A percentile compares a stretch with the other conserved stretches of the same genome.
phyloP scores from a whole-genome alignment of 2,888 invertebrate genomes.

The Cancer borealis region DNA sequence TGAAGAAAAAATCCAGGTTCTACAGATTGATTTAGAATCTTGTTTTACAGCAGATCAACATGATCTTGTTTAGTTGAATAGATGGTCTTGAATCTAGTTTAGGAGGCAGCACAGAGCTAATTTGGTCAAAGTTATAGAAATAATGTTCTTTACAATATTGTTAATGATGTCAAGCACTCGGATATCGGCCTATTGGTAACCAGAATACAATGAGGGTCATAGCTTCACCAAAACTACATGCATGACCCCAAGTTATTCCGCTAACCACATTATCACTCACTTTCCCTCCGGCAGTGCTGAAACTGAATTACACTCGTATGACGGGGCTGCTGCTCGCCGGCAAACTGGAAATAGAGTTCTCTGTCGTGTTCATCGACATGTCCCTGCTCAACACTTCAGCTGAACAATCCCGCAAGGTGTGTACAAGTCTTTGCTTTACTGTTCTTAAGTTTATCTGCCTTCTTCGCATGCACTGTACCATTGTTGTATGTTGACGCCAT shows the following conservation, averaged over 20 bases:
- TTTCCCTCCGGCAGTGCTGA: not conserved
- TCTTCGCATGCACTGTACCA: no score
- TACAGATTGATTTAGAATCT: no score
- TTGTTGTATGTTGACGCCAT: no score
- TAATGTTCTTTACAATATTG: not conserved
- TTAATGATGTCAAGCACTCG: no score
- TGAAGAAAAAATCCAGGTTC: not conserved
- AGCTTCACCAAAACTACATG: not conserved
- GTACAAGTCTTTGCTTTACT: not conserved
- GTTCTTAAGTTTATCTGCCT: no score
- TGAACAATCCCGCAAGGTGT: not conserved
- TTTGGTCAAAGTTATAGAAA: not conserved
- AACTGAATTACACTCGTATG: not conserved
- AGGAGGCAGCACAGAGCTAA: not conserved
- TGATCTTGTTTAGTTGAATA: no score
- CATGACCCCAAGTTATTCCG: not conserved
- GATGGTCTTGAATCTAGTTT: not conserved
- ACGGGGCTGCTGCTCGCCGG: not conserved
- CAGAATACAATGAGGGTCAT: not conserved
- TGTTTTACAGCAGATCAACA: no score
- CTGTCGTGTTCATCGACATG: not conserved
- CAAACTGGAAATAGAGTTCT: not conserved
- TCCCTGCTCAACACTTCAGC: not conserved
- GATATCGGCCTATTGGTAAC: no score
- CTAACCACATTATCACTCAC: not conserved